Evolutionary conservation across 1,140 invertebrate species (phyloP), one percentile per base, ranked within the genome.

Genomic region (Drosophila sp.): DNA sequence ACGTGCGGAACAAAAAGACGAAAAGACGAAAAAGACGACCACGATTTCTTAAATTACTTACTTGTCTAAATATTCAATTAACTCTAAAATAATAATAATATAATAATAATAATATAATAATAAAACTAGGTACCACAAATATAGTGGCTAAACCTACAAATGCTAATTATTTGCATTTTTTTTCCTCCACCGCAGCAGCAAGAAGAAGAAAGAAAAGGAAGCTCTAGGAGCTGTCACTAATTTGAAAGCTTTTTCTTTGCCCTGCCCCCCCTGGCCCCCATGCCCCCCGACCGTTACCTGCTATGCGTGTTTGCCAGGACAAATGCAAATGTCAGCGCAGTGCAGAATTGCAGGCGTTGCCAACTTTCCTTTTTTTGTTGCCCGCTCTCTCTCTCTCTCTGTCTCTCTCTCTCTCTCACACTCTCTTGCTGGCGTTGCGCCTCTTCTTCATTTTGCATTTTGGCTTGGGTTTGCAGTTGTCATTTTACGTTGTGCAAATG

Each of bases 401-500:
- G 3, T 7, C 7, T 23, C 27, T 50, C 10, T 10, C 10, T 4
- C 2, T 27, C 2, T 50, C 23, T 6, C 3, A 11, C n/a, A 4
- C 1, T 3, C 17, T 47, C 2, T 47, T 40, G 54, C 66, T 70
- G 66, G 44, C 27, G 83, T 67, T 87, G 82, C 54, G 71, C 87
- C 83, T 83, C 79, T 25, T 60, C 87, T 81, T 89, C 84, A 76
- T 83, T 82, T 86, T 70, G 66, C 66, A 71, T 63, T 73, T 76
- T 73, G 70, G 69, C 80, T 79, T 79, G 76, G 76, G 56, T 69
- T 79, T 70, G 68, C 66, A 85, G 76, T 87, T 87, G 83, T 87
- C 83, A 87, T 87, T 87, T 87, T 89, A 66, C 83, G 79, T 83
- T 87, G 84, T 70, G 76, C 69, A 87, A 87, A 87, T 87, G 83